Percentiles rank a stretch among this genome's conserved stretches.
Evolutionary conservation across 2,113 vertebrate species (phyloP).

Genomic region (Amblyopsis rosae): DNA sequence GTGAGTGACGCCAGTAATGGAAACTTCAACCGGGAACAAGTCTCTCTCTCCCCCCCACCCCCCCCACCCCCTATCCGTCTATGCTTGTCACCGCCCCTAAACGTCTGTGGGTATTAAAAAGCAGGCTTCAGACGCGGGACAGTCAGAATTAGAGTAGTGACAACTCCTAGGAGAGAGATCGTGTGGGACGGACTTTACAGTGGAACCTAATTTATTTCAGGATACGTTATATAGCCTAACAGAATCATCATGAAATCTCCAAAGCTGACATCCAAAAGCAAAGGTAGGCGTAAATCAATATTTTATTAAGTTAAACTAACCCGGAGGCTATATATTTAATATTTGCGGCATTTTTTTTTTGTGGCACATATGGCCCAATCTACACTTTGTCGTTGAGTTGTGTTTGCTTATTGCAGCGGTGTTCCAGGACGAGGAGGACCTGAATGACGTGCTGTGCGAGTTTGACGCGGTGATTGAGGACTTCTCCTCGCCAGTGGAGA

Average conservation of each 20-base stretch:
- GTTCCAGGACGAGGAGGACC: constrained; percentile 63
- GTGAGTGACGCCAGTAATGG: constrained; percentile 42
- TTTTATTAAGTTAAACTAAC: neutral
- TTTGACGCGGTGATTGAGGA: constrained; percentile 93
- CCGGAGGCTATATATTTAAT: too few relatives aligned
- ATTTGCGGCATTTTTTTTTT: too few relatives aligned
- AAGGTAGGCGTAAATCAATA: constrained; percentile 23
- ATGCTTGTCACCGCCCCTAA: constrained; percentile 53
- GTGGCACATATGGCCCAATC: too few relatives aligned
- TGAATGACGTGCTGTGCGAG: constrained; percentile 87
- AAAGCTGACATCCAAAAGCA: constrained; percentile 66
- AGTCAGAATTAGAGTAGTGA: constrained; percentile 6
- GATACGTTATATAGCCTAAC: neutral
- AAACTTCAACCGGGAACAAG: constrained; percentile 31
- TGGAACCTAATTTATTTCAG: neutral
- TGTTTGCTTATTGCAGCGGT: constrained; percentile 32
- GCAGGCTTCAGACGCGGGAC: constrained; percentile 11
- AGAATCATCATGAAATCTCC: constrained; percentile 74
- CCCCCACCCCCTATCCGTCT: neutral
- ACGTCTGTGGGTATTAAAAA: constrained; percentile 53
- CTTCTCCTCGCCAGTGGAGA: constrained; percentile 87
- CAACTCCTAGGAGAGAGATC: neutral
- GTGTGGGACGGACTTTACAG: constrained; percentile 8
- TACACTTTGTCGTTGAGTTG: neutral
- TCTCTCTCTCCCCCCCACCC: constrained; percentile 1